A percentile compares a stretch with the other conserved stretches of the same genome.
Conservation (phyloP, 1,140 invertebrate genomes). For the Homarus americanus region DNA sequence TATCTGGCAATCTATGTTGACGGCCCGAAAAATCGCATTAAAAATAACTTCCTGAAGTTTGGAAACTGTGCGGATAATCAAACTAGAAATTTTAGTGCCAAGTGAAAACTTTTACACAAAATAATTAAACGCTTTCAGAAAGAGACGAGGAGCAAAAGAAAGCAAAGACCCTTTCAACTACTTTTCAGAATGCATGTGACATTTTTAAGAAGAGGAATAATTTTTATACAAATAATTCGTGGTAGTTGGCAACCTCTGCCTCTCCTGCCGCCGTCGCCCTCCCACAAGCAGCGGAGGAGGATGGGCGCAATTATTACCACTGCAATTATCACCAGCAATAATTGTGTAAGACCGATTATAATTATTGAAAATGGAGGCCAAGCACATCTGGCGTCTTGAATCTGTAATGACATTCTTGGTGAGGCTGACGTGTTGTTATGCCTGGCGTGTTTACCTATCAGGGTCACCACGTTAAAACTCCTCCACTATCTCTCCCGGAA, state of each 20-base stretch:
- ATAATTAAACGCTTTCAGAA: conserved; percentile 63
- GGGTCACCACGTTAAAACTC: background rate
- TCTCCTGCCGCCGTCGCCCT: background rate
- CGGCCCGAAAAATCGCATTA: conserved; percentile 11
- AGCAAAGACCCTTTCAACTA: conserved; percentile 51
- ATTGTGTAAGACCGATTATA: conserved; percentile 49
- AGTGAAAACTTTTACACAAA: conserved; percentile 67
- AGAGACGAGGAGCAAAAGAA: conserved; percentile 36
- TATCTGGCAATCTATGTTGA: background rate
- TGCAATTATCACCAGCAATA: conserved; percentile 47
- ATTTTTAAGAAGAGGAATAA: conserved; percentile 3
- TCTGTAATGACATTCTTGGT: background rate
- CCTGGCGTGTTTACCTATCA: no score
- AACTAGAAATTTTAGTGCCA: conserved; percentile 67
- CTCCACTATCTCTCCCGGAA: background rate
- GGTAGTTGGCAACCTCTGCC: conserved; percentile 23
- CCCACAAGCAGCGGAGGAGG: background rate
- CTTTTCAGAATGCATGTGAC: conserved; percentile 52
- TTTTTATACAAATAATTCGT: conserved; percentile 31
- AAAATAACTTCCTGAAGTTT: conserved; percentile 30
- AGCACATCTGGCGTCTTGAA: conserved; percentile 24
- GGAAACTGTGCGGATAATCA: conserved; percentile 58
- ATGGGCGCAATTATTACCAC: conserved; percentile 13
- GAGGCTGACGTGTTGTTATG: background rate
- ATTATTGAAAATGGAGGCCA: conserved; percentile 31